A percentile compares a stretch with the other conserved stretches of the same genome.
Conservation (phyloP, 2,113 vertebrate species). For the Xiphophorus hellerii region DNA sequence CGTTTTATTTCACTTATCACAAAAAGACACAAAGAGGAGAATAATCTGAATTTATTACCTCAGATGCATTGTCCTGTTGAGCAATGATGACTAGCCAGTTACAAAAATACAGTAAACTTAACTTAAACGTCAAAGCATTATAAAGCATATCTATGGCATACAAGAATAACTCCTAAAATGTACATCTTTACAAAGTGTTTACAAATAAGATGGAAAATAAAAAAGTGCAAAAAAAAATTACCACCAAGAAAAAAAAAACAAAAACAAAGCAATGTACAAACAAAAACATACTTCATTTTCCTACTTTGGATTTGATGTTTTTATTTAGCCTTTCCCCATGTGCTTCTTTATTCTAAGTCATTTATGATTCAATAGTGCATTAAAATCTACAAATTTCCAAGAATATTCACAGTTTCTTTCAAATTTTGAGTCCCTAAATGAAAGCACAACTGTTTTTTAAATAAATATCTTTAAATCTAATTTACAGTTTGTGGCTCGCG, state of each 20-base stretch:
- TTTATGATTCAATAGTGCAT: conserved; percentile 58
- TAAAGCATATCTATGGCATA: conserved; percentile 77
- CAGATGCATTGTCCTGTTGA: conserved; percentile 74
- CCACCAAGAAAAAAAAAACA: conserved; percentile 76
- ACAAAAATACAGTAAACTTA: conserved; percentile 81
- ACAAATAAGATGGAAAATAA: conserved; percentile 73
- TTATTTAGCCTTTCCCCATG: conserved; percentile 44
- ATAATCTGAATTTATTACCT: conserved; percentile 80
- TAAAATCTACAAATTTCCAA: conserved; percentile 41
- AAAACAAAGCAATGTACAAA: conserved; percentile 71
- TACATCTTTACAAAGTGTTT: conserved; percentile 85
- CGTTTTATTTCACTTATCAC: not conserved
- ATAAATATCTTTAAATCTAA: conserved; percentile 75
- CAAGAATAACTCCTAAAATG: conserved; percentile 81
- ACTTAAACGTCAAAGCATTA: conserved; percentile 77
- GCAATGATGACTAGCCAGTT: conserved; percentile 78
- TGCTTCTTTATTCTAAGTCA: conserved; percentile 34
- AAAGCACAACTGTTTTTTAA: conserved; percentile 45
- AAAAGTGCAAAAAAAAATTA: conserved; percentile 80
- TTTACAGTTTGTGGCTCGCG: conserved; percentile 57
- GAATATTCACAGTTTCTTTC: conserved; percentile 77
- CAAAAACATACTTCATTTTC: conserved; percentile 77
- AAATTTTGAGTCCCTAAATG: conserved; percentile 55
- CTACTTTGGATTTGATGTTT: conserved; percentile 58
- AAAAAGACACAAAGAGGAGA: conserved; percentile 31